Evolutionary conservation across 1,140 invertebrate species (phyloP).

Genomic region (Phymorhynchus buccinoides): DNA sequence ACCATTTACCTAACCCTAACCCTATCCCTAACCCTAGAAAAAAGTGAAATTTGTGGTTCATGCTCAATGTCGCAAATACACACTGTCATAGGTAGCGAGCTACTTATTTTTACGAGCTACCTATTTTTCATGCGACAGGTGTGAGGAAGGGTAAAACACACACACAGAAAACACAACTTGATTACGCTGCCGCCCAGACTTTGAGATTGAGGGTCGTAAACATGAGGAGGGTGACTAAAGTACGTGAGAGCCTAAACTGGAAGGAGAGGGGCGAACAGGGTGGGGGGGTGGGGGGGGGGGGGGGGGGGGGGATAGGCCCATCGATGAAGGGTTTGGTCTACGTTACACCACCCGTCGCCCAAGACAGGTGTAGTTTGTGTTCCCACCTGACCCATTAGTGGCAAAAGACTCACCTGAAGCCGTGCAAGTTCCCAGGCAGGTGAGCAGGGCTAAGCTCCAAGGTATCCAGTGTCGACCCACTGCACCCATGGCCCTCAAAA

Average conservation of each 20-base stretch:
- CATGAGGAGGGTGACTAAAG: too few relatives aligned
- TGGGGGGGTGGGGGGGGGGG: not conserved
- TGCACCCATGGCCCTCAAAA: not conserved
- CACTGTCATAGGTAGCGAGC: too few relatives aligned
- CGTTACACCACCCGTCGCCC: not conserved
- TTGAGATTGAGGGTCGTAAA: too few relatives aligned
- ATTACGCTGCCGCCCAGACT: too few relatives aligned
- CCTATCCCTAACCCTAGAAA: too few relatives aligned
- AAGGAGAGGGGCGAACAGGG: not conserved
- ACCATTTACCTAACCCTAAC: too few relatives aligned
- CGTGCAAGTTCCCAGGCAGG: slow-evolving; percentile 10
- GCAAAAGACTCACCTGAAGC: slow-evolving; percentile 18
- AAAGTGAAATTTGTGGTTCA: too few relatives aligned
- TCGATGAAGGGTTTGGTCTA: not conserved
- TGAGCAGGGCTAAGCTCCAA: not conserved
- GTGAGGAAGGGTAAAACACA: too few relatives aligned
- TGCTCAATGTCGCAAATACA: too few relatives aligned
- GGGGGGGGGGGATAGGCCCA: not conserved
- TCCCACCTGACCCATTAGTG: slow-evolving; percentile 1
- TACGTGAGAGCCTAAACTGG: not conserved
- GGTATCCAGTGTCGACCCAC: not conserved
- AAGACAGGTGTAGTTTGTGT: slow-evolving; percentile 2
- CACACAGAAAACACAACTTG: too few relatives aligned
- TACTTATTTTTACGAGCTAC: too few relatives aligned
- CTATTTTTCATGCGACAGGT: too few relatives aligned